Conservation (phyloP, 2,113 vertebrate species). For the Phodopus roborovskii region DNA sequence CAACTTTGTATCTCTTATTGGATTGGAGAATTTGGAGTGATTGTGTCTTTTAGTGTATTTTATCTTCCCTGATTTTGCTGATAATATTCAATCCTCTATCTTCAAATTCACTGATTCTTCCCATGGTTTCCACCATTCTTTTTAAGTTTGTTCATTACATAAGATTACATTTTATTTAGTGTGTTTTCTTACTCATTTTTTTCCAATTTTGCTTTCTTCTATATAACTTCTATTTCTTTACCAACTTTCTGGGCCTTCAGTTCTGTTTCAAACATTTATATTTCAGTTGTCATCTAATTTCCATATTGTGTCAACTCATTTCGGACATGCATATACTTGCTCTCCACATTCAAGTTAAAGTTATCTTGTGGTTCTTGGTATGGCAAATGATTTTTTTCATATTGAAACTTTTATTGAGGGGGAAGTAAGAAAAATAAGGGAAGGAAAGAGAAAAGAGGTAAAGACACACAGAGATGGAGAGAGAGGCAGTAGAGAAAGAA, state of each 20-base stretch:
- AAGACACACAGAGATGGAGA: too few relatives aligned
- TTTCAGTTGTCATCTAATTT: background rate
- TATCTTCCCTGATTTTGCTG: background rate
- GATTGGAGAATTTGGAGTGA: background rate
- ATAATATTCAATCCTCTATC: background rate
- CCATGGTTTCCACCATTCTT: background rate
- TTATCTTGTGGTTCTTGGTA: constrained; percentile 14
- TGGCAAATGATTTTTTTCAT: background rate
- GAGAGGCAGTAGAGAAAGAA: too few relatives aligned
- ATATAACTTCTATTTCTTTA: constrained; percentile 39
- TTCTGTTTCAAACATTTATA: constrained; percentile 46
- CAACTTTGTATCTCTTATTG: constrained; percentile 13
- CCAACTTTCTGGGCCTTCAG: background rate
- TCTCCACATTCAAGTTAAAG: constrained; percentile 51
- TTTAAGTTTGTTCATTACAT: background rate
- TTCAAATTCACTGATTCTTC: constrained; percentile 45
- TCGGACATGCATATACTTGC: background rate
- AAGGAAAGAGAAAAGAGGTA: too few relatives aligned
- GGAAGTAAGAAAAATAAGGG: too few relatives aligned
- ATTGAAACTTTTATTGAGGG: too few relatives aligned
- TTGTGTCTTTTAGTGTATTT: constrained; percentile 21
- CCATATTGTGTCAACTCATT: background rate
- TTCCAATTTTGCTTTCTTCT: constrained; percentile 33
- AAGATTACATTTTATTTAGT: constrained; percentile 12
- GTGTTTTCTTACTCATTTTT: background rate